A percentile compares a stretch with the other conserved stretches of the same genome.
These are phyloP conservation scores for Hemibagrus wyckioides DNA, from an alignment of 2,113 vertebrate genomes.

Conservation along the genomic window DNA sequence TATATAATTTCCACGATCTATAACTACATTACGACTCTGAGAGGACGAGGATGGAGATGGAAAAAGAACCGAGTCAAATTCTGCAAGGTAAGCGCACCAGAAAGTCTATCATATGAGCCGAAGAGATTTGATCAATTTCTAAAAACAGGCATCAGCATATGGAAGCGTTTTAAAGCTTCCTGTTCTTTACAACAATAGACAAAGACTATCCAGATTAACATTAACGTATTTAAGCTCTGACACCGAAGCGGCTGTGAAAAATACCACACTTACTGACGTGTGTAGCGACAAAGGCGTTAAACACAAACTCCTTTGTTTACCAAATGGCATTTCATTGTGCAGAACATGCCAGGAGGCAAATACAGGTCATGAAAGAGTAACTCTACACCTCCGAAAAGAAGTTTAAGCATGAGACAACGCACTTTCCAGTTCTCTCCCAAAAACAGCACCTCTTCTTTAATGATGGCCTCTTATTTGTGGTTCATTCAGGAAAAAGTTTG, in stretches of 20 bases:
- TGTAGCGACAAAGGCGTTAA: conserved; percentile 39
- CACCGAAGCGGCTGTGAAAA: conserved; percentile 6
- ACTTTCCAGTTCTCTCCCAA: background rate
- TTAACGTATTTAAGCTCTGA: conserved; percentile 32
- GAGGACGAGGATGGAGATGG: background rate
- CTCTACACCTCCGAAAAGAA: conserved; percentile 33
- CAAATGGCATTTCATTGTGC: conserved; percentile 51
- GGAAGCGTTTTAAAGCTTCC: background rate
- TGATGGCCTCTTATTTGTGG: background rate
- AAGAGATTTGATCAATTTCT: background rate
- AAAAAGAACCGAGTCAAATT: background rate
- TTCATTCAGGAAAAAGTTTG: background rate
- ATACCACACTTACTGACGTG: conserved; percentile 33
- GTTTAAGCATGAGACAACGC: conserved; percentile 32
- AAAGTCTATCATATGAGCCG: background rate
- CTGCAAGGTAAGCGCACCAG: background rate
- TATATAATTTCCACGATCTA: conserved; percentile 18
- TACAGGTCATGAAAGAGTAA: conserved; percentile 50
- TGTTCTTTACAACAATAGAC: background rate
- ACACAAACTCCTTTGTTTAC: conserved; percentile 52
- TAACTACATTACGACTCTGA: background rate
- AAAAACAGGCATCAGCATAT: background rate
- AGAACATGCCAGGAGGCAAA: conserved; percentile 37
- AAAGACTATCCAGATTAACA: background rate
- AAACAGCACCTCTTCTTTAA: background rate